Evolutionary conservation across 2,888 invertebrate genomes (phyloP).

Genomic region (Tineola bisselliella): DNA sequence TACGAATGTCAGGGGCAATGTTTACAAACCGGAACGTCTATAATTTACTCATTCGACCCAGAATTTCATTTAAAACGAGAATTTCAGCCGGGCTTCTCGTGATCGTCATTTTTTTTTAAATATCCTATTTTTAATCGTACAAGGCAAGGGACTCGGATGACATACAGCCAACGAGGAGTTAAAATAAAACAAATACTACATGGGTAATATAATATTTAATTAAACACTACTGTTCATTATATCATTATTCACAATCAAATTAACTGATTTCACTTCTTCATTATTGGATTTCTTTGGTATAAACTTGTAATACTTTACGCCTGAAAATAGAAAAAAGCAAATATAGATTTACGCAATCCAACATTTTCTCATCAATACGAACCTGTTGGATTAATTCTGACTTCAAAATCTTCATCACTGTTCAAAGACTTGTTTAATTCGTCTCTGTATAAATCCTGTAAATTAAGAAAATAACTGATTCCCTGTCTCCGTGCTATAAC

Average conservation of each 20-base stretch:
- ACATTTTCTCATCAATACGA: constrained; percentile 15
- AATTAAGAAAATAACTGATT: too few relatives aligned
- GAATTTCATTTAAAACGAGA: not conserved
- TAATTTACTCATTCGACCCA: not conserved
- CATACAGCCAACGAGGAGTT: not conserved
- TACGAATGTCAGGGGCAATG: constrained; percentile 1
- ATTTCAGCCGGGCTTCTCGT: not conserved
- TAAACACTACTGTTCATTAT: constrained; percentile 11
- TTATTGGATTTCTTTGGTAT: constrained; percentile 23
- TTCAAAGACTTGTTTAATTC: constrained; percentile 30
- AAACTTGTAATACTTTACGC: constrained; percentile 53
- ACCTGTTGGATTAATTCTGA: constrained; percentile 67
- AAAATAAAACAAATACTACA: not conserved
- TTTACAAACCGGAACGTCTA: not conserved
- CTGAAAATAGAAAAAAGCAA: constrained; percentile 32
- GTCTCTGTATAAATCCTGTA: constrained; percentile 59
- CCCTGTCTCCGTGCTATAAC: too few relatives aligned
- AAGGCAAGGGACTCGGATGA: not conserved
- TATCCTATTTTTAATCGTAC: not conserved
- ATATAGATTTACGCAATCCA: too few relatives aligned
- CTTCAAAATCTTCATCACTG: constrained; percentile 44
- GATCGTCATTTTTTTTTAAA: not conserved
- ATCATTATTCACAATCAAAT: constrained; percentile 20
- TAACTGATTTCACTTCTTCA: constrained; percentile 16
- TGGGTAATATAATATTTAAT: not conserved